Base-by-base conservation (phyloP, 2,797 vertebrate genomes). In the Mormyrus hasselquistii region DNA sequence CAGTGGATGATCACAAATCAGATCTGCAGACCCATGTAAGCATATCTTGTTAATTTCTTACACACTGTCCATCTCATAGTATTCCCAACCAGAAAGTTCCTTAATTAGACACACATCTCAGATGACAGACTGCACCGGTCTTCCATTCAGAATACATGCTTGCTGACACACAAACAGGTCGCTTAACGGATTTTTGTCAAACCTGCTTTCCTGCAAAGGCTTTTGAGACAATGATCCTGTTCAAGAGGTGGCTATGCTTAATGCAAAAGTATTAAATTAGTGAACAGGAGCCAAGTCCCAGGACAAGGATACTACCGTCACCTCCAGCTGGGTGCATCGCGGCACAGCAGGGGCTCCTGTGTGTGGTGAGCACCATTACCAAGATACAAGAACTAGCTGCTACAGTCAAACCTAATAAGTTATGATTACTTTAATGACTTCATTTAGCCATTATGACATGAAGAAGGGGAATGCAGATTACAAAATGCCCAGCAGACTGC, bases 21-120 rank as follows among this genome's bases (percentile, higher is more conserved):
- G 10, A 29, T 12, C 65, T 73, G 29, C 12, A 73, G 65, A 73
- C 29, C 65, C 65, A 73, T 73, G 65, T 34, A 73, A 73, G 4
- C 65, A 73, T 5, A 14, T 34, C 10, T 69, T 14, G 25, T 69
- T 10, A 34, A 4, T 14, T 34, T 34, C 25, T 4, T 65, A 65
- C 22, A 29, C 22, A 65, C 14, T 69, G 69, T n/a, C 50, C 29
- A 73, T 88, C 53, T 57, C 38, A 76, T 88, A 88, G 87, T 65
- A 87, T 38, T 83, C 55, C 87, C 86, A 89, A 86, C 87, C 73
- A 86, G 6, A 3, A 41, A 44, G 73, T n/a, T 79, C 16, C 38
- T 41, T 79, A 79, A 79, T 79, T 44, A 79, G 14, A 41, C 5
- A 76, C 5, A 76, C 73, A 79, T 12, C 5, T 79, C 14, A 7